Base-by-base conservation (phyloP, 2,888 invertebrate genomes). In the Brassicogethes aeneus region DNA sequence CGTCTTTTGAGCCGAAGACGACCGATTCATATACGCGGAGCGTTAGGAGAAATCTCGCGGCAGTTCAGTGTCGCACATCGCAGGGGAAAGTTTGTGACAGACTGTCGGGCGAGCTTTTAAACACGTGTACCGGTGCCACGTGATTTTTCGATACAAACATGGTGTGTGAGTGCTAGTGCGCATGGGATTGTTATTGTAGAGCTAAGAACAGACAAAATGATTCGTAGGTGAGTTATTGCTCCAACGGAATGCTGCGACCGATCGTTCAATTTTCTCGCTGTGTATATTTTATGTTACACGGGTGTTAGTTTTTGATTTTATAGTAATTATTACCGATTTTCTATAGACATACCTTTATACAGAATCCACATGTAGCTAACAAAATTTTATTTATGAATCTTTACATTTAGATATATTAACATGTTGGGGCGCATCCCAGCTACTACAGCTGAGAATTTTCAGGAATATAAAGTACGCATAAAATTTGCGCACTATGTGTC, bases 61-160 rank as follows among this genome's bases (percentile, higher is more conserved):
- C 62, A 64, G 64, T 64, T 59, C 58, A 61, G 61, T 59, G 56
- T 57, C 59, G 60, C 52, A 57, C 59, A 54, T 56, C 57, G 55
- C 46, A 50, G 55, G 57, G 54, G 51, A 48, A 55, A 10, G 57
- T 59, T 57, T 55, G 61, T 57, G 59, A 57, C 55, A 57, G 56
- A 59, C 55, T 51, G 54, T 51, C 53, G 53, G 53, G 53, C 50
- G 50, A 55, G 53, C 55, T 49, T 48, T 51, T 48, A 44, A 51
- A 44, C 60, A 60, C 60, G 60, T 60, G 60, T 48, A 43, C 45
- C 49, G 46, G 43, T 44, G 47, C 52, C 61, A 62, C 64, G 61
- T 61, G 60, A 50, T 34, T 7, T 34, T 34, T 3, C 33, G 14
- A 12, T 23, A 10, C 7, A 7, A 36, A 16, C 29, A 17, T 37